Conservation (phyloP, 2,113 vertebrate species). For the Labeo catla region DNA sequence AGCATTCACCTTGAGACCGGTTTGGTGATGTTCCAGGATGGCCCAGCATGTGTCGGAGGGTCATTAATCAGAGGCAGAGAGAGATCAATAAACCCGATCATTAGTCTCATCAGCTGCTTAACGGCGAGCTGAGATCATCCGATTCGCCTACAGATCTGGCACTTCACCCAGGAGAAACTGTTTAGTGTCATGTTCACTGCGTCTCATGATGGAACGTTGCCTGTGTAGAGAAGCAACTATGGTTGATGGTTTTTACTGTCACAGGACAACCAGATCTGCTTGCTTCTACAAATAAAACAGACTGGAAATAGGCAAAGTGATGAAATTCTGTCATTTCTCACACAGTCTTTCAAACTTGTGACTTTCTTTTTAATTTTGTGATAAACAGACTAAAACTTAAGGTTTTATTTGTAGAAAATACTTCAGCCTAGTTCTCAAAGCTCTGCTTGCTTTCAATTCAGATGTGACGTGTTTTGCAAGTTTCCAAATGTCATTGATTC, state of each 20-base stretch:
- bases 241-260: background rate
- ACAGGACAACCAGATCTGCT: background rate
- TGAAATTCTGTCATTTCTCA: background rate
- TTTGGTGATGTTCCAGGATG: conserved; percentile 22
- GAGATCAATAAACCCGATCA: conserved; percentile 36
- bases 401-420: too few relatives aligned
- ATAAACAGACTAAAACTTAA: too few relatives aligned
- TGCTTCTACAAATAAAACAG: background rate
- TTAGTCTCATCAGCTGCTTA: conserved; percentile 28
- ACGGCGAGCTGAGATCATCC: conserved; percentile 9
- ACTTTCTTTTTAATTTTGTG: too few relatives aligned
- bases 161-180: conserved; percentile 19
- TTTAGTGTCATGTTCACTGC: background rate
- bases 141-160: background rate
- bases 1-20: conserved; percentile 53
- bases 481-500: background rate
- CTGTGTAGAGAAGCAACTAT: background rate
- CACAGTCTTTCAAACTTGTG: background rate
- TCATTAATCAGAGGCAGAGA: conserved; percentile 35
- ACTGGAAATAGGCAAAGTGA: background rate
- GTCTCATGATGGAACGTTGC: background rate
- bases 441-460: background rate
- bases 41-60: background rate
- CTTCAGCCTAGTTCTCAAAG: background rate
- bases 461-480: background rate